Evolutionary conservation across 1,140 invertebrate species (phyloP).

Genomic region (Heliothis virescens): DNA sequence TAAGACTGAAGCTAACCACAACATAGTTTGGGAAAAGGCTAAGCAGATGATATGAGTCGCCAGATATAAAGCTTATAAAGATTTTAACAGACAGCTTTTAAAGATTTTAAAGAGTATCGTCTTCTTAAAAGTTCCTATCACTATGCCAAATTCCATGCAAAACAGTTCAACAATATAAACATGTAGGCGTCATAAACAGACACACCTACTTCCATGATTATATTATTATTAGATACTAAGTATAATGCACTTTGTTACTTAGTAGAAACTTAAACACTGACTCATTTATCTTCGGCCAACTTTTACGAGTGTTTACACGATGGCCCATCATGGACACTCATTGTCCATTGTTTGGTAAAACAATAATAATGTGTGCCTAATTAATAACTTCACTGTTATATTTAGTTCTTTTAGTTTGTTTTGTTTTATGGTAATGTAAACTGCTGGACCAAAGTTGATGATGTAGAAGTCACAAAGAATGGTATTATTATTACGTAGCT

Average conservation of each 20-base stretch:
- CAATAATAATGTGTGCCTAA: background rate
- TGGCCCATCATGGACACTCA: background rate
- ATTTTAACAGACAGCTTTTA: no score
- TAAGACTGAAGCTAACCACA: no score
- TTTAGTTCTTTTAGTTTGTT: background rate
- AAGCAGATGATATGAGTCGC: no score
- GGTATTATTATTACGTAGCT: background rate
- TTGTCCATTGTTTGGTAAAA: slow-evolving; percentile 5
- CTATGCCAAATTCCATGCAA: no score
- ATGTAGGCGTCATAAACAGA: no score
- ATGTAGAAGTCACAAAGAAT: background rate
- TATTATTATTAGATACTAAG: no score
- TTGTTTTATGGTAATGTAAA: background rate
- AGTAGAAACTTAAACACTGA: slow-evolving; percentile 10
- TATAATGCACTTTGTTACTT: background rate
- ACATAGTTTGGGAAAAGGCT: no score
- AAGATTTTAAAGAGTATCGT: no score
- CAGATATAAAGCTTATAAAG: no score
- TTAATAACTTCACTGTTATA: background rate
- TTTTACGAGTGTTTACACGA: background rate
- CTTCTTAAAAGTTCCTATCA: no score
- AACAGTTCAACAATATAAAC: no score
- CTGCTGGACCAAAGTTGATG: background rate
- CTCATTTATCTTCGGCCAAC: slow-evolving; percentile 5
- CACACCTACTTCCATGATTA: no score